phyloP scores from a whole-genome alignment of 2,888 invertebrate species.

The Dryomyza anilis region DNA sequence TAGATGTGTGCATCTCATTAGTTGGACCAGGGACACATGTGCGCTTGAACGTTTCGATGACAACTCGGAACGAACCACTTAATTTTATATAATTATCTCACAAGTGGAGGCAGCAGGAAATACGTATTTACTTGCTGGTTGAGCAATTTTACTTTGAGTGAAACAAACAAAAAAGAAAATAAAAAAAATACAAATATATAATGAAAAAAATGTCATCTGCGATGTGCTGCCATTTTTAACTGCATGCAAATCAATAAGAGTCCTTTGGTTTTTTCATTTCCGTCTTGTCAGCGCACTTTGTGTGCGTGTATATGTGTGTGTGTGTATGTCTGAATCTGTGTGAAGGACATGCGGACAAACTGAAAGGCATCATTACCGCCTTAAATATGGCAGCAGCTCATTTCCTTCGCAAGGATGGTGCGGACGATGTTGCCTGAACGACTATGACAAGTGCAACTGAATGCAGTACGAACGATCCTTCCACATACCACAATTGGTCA shows the following conservation, averaged over 20 bases:
- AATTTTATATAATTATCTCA: no score
- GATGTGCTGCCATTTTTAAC: not conserved
- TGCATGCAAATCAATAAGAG: not conserved
- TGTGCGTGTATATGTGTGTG: not conserved
- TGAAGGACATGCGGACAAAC: not conserved
- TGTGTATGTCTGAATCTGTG: not conserved
- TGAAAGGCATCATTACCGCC: not conserved
- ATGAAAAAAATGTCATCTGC: not conserved
- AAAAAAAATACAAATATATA: no score
- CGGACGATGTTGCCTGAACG: no score
- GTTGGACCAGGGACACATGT: no score
- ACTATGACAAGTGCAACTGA: no score
- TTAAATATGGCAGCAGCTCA: constrained; percentile 10
- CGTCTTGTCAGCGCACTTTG: not conserved
- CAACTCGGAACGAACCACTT: no score
- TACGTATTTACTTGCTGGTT: no score
- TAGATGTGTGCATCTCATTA: no score
- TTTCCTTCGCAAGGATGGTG: constrained; percentile 5
- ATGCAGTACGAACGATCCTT: not conserved
- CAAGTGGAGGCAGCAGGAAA: no score
- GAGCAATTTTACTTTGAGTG: not conserved
- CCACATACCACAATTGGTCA: constrained; percentile 14
- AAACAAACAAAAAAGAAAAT: no score
- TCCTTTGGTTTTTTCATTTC: no score
- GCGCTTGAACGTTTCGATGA: no score